Conservation (phyloP, 2,113 vertebrate species). For the Toxotes jaculatrix region DNA sequence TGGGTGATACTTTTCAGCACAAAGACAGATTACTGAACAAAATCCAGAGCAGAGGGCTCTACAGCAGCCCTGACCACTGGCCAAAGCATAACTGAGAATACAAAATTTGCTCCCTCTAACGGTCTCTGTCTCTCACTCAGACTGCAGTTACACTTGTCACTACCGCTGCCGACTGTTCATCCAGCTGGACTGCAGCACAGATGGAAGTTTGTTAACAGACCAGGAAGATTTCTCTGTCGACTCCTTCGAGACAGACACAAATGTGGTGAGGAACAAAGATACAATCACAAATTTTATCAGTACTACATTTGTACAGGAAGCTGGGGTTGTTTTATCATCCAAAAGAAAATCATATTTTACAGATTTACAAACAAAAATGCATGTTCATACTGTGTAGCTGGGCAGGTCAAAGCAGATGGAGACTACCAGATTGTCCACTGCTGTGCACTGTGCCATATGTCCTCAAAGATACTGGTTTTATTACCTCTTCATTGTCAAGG, state of each 20-base stretch:
- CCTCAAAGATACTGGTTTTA: constrained; percentile 49
- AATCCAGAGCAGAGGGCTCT: background rate
- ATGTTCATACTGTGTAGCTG: background rate
- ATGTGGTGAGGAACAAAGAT: constrained; percentile 88
- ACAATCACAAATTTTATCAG: background rate
- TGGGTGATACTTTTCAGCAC: background rate
- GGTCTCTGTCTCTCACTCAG: constrained; percentile 70
- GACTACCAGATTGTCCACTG: constrained; percentile 30
- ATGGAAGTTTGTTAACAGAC: constrained; percentile 64
- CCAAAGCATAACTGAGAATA: background rate
- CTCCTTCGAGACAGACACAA: constrained; percentile 91
- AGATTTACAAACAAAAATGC: background rate
- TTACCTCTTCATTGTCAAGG: constrained; percentile 34
- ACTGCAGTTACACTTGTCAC: constrained; percentile 96
- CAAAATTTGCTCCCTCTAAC: constrained; percentile 1
- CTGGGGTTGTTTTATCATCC: background rate
- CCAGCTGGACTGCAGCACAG: constrained; percentile 90
- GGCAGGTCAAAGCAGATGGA: constrained; percentile 41
- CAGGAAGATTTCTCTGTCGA: constrained; percentile 79
- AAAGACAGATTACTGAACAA: constrained; percentile 3
- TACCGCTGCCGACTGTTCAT: constrained; percentile 93
- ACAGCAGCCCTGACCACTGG: background rate
- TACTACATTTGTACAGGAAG: background rate
- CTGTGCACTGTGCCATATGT: constrained; percentile 60
- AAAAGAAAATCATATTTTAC: background rate